Evolutionary conservation across 2,888 invertebrate species (phyloP), one percentile per base, ranked within the genome.

Genomic region (Shargacucullia verbasci): DNA sequence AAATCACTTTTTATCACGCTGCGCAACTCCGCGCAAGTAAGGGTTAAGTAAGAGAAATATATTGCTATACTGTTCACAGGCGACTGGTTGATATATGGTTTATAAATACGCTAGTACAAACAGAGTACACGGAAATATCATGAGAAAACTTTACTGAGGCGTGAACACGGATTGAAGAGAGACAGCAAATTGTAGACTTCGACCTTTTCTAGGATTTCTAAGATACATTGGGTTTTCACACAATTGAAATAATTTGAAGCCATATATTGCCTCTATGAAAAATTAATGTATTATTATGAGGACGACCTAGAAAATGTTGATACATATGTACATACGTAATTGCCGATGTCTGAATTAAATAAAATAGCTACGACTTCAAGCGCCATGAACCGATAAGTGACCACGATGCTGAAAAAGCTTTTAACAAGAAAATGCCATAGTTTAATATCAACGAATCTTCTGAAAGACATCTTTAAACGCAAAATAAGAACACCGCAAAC

Each of bases 401-500:
- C 31, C 10, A 8, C 7, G 5, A 2, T 2, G 10, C 31, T 31
- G 10, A 9, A 31, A 2, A 31, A 8, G 9, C 2, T 34, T 1
- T 12, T 12, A 34, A 34, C 14, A 14, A 37, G 14, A 13, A 44
- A 34, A 38, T 8, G 1, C 33, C 10, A 59, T 5, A 34, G 29
- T 37, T 13, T 25, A 48, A n/a, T 2, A 44, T 34, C 7, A 10
- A 52, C 33, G n/a, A 31, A 52, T 50, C 49, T 25, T 7, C 27
- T 15, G 9, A 44, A 59, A 64, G 12, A 20, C 52, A 53, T 45
- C 41, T 56, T 44, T 54, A 56, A 58, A 50, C 20, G 45, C 57
- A 45, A 62, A 69, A 59, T 53, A 54, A 63, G 58, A 65, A 49
- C 56, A 54, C 34, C 59, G 11, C 50, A 40, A 29, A 62, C 70